Percentiles rank a stretch among this genome's conserved stretches.
phyloP scores from a whole-genome alignment of 2,888 invertebrate species.

The Phymatocera aterrima region DNA sequence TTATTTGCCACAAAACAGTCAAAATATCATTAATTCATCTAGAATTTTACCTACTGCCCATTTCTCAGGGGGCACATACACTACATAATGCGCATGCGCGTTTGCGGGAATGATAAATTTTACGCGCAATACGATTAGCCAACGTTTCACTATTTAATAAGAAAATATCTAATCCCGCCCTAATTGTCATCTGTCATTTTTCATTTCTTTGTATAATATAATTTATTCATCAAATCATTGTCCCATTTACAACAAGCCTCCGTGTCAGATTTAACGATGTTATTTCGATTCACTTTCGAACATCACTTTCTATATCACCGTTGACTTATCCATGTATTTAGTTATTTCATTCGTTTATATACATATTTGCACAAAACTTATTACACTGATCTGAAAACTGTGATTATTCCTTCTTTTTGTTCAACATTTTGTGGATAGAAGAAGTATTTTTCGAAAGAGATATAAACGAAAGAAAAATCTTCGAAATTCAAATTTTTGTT shows the following conservation, averaged over 20 bases:
- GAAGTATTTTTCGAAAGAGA: too few relatives aligned
- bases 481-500: too few relatives aligned
- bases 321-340: background rate
- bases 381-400: too few relatives aligned
- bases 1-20: slow-evolving; percentile 50
- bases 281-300: background rate
- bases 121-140: slow-evolving; percentile 51
- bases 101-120: slow-evolving; percentile 67
- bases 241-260: background rate
- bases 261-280: slow-evolving; percentile 11
- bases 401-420: too few relatives aligned
- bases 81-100: slow-evolving; percentile 64
- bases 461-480: too few relatives aligned
- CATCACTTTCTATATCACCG: background rate
- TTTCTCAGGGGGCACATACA: slow-evolving; percentile 61
- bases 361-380: too few relatives aligned
- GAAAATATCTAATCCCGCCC: slow-evolving; percentile 10
- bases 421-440: too few relatives aligned
- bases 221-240: background rate
- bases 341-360: too few relatives aligned
- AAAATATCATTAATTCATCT: slow-evolving; percentile 56
- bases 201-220: background rate
- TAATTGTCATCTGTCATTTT: slow-evolving; percentile 3
- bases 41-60: slow-evolving; percentile 62
- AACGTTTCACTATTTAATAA: slow-evolving; percentile 34